Evolutionary conservation across 2,888 invertebrate species (phyloP).

Genomic region (Zonitis immaculata): DNA sequence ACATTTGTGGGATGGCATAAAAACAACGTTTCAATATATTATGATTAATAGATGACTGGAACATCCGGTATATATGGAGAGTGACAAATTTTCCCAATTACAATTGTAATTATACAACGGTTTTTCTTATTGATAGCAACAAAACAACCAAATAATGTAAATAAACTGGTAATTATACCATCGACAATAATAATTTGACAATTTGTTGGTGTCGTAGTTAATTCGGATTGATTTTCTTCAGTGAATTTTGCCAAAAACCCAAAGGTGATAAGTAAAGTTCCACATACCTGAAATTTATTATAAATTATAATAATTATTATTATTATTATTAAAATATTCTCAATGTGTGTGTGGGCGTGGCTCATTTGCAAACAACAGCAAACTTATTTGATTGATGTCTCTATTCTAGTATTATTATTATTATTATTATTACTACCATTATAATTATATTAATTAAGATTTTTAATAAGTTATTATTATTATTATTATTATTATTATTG

Average conservation of each 20-base stretch:
- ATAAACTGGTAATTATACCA: not conserved
- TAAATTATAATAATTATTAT: not conserved
- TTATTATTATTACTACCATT: no score
- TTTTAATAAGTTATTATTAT: no score
- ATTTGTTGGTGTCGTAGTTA: not conserved
- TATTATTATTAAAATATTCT: no score
- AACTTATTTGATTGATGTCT: not conserved
- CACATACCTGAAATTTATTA: not conserved
- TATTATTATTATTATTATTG: no score
- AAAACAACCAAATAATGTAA: slow-evolving; percentile 2
- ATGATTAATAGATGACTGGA: no score
- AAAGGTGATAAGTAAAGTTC: not conserved
- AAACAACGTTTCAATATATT: no score
- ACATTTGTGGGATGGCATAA: no score
- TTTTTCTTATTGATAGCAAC: slow-evolving; percentile 3
- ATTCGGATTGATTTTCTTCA: not conserved
- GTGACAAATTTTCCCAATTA: no score
- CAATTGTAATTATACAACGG: not conserved
- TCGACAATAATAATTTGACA: not conserved
- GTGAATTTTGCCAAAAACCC: not conserved
- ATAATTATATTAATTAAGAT: no score
- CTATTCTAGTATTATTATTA: no score
- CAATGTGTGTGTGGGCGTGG: not conserved
- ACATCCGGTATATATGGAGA: no score
- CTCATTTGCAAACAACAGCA: not conserved